These are phyloP conservation scores for Austrolebias charrua DNA, from an alignment of 2,797 vertebrate genomes.

Conservation along the genomic window DNA sequence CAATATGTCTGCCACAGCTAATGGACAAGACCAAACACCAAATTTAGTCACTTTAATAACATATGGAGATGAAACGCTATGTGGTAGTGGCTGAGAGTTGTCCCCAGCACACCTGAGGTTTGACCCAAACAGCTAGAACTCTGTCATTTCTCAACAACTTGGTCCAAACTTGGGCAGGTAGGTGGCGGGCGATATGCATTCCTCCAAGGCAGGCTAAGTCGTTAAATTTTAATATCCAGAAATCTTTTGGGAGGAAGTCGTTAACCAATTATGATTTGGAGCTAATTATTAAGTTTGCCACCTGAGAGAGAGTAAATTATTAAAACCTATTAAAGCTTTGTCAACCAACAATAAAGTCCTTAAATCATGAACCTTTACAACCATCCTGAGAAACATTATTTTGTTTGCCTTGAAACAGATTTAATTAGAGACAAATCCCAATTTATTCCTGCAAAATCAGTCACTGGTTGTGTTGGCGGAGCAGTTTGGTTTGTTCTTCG, in stretches of 20 bases:
- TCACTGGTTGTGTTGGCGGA: background rate
- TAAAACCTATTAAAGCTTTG: constrained; percentile 30
- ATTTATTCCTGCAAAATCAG: background rate
- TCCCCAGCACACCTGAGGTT: no score
- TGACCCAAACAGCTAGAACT: no score
- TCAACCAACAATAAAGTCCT: constrained; percentile 1
- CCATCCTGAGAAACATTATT: constrained; percentile 18
- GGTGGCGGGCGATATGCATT: no score
- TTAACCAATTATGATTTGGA: constrained; percentile 22
- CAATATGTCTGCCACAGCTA: no score
- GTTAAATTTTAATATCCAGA: constrained; percentile 40
- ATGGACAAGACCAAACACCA: no score
- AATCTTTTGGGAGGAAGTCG: constrained; percentile 34
- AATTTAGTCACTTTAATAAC: no score
- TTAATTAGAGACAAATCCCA: constrained; percentile 7
- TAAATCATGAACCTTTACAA: constrained; percentile 24
- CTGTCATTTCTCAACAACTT: no score
- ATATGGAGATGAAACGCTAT: no score
- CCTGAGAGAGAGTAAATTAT: constrained; percentile 22
- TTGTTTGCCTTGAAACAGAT: background rate
- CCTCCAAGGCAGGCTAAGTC: background rate
- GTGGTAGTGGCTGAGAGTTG: no score
- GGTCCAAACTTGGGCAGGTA: no score
- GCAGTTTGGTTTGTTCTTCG: constrained; percentile 1
- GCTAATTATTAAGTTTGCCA: constrained; percentile 20